phyloP scores from a whole-genome alignment of 2,888 invertebrate species.

The Leistus spinibarbis region DNA sequence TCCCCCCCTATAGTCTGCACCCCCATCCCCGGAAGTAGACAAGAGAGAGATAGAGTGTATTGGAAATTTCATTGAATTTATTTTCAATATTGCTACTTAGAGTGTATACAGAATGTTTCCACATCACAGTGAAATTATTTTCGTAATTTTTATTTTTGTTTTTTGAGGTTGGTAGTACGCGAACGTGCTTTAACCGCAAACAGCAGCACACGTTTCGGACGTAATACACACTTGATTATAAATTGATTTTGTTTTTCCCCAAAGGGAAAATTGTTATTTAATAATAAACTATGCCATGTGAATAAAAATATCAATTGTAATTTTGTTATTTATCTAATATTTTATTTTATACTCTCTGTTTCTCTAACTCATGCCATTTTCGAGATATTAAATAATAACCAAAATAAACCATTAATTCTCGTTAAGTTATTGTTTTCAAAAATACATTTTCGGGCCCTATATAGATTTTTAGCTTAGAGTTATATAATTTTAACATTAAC shows the following conservation, averaged over 20 bases:
- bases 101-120: slow-evolving; percentile 12
- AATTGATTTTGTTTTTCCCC: neutral
- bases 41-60: slow-evolving; percentile 41
- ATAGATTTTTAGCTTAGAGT: too few species aligned
- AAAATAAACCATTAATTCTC: too few species aligned
- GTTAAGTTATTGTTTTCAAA: too few species aligned
- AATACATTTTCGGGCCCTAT: too few species aligned
- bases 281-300: neutral
- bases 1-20: neutral
- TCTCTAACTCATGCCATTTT: too few species aligned
- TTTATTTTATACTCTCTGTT: too few species aligned
- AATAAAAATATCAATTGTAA: neutral
- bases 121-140: slow-evolving; percentile 11
- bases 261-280: neutral
- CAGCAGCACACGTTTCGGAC: neutral
- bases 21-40: neutral
- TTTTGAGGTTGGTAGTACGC: neutral
- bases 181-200: neutral
- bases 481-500: too few species aligned
- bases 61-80: slow-evolving; percentile 52
- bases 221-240: neutral
- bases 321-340: neutral
- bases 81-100: slow-evolving; percentile 52
- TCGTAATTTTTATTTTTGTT: slow-evolving; percentile 7
- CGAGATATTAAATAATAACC: too few species aligned